Percentiles rank a stretch among this genome's conserved stretches.
phyloP scores from a whole-genome alignment of 2,888 invertebrate genomes.

The Noctua comes region DNA sequence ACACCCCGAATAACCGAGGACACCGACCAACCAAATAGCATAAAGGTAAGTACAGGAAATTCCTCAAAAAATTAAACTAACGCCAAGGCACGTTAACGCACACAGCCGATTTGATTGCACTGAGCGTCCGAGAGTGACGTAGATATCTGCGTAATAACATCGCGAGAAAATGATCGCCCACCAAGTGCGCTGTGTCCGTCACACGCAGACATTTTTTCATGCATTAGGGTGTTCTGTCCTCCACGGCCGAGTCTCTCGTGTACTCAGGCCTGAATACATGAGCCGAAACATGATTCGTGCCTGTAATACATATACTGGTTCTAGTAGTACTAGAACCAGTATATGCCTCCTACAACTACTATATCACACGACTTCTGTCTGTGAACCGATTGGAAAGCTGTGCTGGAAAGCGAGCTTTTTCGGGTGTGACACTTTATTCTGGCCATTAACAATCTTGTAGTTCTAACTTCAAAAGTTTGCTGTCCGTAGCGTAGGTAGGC shows the following conservation, averaged over 20 bases:
- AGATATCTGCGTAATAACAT: background rate
- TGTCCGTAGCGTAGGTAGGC: background rate
- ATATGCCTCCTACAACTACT: background rate
- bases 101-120: background rate
- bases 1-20: too few species aligned
- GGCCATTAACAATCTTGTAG: slow-evolving; percentile 2
- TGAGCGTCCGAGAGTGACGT: background rate
- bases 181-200: background rate
- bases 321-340: background rate
- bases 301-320: too few species aligned
- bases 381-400: slow-evolving; percentile 8
- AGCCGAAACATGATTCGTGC: background rate
- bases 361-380: too few species aligned
- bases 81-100: too few species aligned
- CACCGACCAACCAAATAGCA: too few species aligned
- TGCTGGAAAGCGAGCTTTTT: slow-evolving; percentile 5
- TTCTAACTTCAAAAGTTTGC: slow-evolving; percentile 16
- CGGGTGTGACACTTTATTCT: slow-evolving; percentile 33
- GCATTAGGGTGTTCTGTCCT: background rate
- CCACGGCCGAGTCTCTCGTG: background rate
- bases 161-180: background rate
- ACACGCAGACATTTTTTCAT: background rate
- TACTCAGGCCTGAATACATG: background rate
- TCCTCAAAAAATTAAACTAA: too few species aligned
- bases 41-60: background rate